phyloP scores from a whole-genome alignment of 1,140 invertebrate species.

The Zaprionus nigranus region DNA sequence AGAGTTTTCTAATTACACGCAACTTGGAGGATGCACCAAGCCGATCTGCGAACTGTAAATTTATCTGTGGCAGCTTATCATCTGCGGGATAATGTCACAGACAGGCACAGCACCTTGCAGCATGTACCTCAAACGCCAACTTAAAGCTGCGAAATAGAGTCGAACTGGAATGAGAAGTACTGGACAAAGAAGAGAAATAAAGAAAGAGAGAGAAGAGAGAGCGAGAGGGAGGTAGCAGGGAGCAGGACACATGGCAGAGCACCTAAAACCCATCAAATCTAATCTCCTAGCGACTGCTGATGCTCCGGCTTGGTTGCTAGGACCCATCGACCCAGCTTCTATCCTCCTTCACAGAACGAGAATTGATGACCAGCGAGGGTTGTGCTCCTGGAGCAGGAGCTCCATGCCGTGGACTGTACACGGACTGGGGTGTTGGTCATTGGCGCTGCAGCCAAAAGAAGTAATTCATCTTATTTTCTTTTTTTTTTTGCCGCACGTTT shows the following conservation, averaged over 20 bases:
- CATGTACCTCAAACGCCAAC: neutral
- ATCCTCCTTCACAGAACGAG: constrained; percentile 62
- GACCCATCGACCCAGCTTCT: constrained; percentile 22
- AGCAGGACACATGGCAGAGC: constrained; percentile 58
- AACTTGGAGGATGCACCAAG: neutral
- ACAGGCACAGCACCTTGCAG: neutral
- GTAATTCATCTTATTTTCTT: constrained; percentile 79
- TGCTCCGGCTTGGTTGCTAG: constrained; percentile 66
- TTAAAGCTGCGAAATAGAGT: constrained; percentile 22
- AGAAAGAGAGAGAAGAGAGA: constrained; percentile 28
- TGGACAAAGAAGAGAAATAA: neutral
- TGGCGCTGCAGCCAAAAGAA: constrained; percentile 82
- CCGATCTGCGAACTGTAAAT: neutral
- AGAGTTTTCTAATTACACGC: constrained; percentile 56
- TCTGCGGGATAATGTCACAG: constrained; percentile 7
- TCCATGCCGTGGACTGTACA: neutral
- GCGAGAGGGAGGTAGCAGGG: constrained; percentile 12
- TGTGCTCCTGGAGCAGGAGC: neutral
- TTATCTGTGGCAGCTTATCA: neutral
- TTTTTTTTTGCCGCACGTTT: constrained; percentile 61
- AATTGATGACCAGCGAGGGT: constrained; percentile 72
- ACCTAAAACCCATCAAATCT: constrained; percentile 81
- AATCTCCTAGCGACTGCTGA: constrained; percentile 80
- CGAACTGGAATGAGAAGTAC: neutral
- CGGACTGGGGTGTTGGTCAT: constrained; percentile 64